Base-by-base conservation (phyloP, 2,113 vertebrate species). In the Trematomus loennbergii region DNA sequence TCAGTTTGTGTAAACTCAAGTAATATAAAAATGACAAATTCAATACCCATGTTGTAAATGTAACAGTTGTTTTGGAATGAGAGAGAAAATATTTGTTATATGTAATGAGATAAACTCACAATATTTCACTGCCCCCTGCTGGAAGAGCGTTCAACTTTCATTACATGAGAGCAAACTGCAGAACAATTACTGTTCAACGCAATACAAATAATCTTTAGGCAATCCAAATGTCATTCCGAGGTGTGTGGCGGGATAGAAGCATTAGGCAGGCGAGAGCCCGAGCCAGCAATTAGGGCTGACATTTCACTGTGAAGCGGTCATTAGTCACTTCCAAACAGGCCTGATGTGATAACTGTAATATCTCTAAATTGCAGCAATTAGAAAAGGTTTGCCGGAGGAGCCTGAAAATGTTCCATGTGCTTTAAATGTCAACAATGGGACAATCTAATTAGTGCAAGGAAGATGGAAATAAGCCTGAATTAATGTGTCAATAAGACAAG, bases 361-460 rank as follows among this genome's bases (percentile, higher is more conserved):
- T 89, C 88, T 92, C 65, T 53, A 82, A 93, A 94, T 92, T 94
- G 87, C 82, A 48, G 83, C 89, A 88, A 93, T 94, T 93, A 91
- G 64, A 40, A 90, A 88, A 85, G 79, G 85, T 91, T 90, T 76
- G 72, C 88, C 70, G 2, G 68, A 50, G 75, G 83, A 79, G 59
- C 36, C 45, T 72, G 75, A 55, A 83, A 57, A 60, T 75, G 62
- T 86, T 87, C 75, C 72, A 48, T 69, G 63, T 49, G 12, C 78
- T 87, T 3, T 57, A 92, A 93, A 94, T 90, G 90, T 91, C 91
- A 93, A 57, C 85, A 75, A 57, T 60, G 36, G 66, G 74, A 86
- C 63, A 92, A 89, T 89, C 63, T 78, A 49, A 90, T 91, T 69
- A 77, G 72, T 13, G 68, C 17, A 20, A 40, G 36, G 61, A 67